Percentiles rank a stretch among this genome's conserved stretches.
These are phyloP conservation scores for Volucella inflata DNA, from an alignment of 2,888 invertebrate genomes.

Conservation along the genomic window DNA sequence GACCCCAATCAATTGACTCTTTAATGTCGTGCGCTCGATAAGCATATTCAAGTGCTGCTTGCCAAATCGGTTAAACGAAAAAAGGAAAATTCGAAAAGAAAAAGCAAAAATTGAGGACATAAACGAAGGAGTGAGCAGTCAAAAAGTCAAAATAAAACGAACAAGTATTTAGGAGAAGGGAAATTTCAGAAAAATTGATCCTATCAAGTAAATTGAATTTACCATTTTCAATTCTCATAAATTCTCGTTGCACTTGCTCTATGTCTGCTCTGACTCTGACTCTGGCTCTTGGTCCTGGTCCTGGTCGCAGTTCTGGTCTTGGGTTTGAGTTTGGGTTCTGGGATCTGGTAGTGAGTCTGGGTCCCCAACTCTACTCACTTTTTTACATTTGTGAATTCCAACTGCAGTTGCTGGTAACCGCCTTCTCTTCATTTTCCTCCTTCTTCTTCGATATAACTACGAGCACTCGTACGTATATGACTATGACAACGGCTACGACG, in stretches of 20 bases:
- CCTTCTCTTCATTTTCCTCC: conserved; percentile 8
- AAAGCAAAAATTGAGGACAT: background rate
- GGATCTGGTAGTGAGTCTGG: too few relatives aligned
- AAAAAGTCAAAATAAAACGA: conserved; percentile 24
- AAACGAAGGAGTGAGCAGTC: too few relatives aligned
- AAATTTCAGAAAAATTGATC: conserved; percentile 78
- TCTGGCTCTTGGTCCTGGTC: background rate
- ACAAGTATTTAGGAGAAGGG: conserved; percentile 21
- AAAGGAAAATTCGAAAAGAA: conserved; percentile 9
- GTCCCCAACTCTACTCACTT: conserved; percentile 17
- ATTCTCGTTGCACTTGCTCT: conserved; percentile 62
- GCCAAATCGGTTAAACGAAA: conserved; percentile 40
- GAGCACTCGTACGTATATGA: background rate
- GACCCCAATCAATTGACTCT: too few relatives aligned
- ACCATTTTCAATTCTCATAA: conserved; percentile 79
- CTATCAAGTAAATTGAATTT: conserved; percentile 83
- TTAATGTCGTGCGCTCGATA: too few relatives aligned
- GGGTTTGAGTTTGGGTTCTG: too few relatives aligned
- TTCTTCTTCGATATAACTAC: conserved; percentile 2
- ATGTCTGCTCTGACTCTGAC: conserved; percentile 24
- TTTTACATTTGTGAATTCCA: conserved; percentile 61
- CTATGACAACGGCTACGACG: conserved; percentile 1
- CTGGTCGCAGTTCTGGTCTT: too few relatives aligned
- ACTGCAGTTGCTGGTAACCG: conserved; percentile 59
- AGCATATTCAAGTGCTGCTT: background rate